Base-by-base conservation (phyloP, 2,113 vertebrate species). In the Lethenteron camtschaticum region DNA sequence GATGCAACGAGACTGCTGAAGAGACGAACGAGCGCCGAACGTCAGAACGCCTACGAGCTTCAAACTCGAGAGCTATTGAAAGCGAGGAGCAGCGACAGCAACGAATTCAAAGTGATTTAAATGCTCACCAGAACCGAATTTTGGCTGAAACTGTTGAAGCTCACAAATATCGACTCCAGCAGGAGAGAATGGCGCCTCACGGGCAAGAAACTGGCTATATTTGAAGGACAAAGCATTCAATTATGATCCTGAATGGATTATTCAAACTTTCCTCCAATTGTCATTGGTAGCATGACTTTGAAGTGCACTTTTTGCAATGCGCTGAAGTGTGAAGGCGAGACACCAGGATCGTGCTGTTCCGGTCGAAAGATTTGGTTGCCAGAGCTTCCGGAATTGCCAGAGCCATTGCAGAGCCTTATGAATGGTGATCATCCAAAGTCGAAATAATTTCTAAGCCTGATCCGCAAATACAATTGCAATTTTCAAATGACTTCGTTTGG, bases 171-270 rank as follows among this genome's bases (percentile, higher is more conserved):
- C 41, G 41, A 41, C 41, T 41, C 5, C 41, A 7, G 41, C 41
- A 41, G 41, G 6, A 41, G 41, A 41, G 41, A 41, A 41, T 41
- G 16, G 41, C 41, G 41, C 41, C 41, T 41, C 41, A 41, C 41
- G 5, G 41, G 41, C 41, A 41, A 41, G 41, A 41, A 41, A 41
- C 41, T 41, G 41, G 41, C 41, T 41, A 41, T 41, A 7, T 41
- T 41, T 41, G 41, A 41, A 41, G 41, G 4, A 41, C 6, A 7
- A 41, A 63, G 8, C 59, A 14, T 63, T 14, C 16, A 18, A 63
- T 63, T 63, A 63, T 63, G 59, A 63, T 63, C 59, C 59, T 14
- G 16, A 63, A 14, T 18, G 13, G 59, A 63, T 63, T 63, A 63
- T 63, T 13, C 13, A 63, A 14, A 13, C 13, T 13, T 14, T 13